Percentiles rank a stretch among this genome's conserved stretches.
phyloP scores from a whole-genome alignment of 2,888 invertebrate genomes.

The Pammene aurita region DNA sequence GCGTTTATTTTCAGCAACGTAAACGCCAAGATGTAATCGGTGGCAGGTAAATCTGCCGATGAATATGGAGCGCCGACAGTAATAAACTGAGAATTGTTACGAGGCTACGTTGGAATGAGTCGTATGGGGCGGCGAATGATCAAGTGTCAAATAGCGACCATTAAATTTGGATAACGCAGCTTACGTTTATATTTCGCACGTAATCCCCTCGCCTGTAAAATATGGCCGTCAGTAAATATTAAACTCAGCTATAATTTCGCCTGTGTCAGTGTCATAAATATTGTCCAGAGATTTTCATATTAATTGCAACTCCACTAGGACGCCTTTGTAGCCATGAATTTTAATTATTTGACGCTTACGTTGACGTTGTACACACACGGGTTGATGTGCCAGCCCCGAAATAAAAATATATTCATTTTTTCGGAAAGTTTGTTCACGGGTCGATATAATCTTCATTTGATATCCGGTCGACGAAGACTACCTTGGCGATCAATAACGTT shows the following conservation, averaged over 20 bases:
- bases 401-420: slow-evolving; percentile 18
- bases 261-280: slow-evolving; percentile 73
- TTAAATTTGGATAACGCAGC: slow-evolving; percentile 70
- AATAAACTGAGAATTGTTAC: slow-evolving; percentile 62
- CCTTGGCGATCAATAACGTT: slow-evolving; percentile 30
- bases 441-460: not conserved
- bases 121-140: slow-evolving; percentile 65
- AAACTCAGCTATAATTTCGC: slow-evolving; percentile 72
- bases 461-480: not conserved
- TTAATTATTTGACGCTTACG: slow-evolving; percentile 62
- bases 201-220: slow-evolving; percentile 75
- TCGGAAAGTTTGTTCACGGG: slow-evolving; percentile 1
- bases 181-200: slow-evolving; percentile 70
- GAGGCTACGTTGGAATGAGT: slow-evolving; percentile 55
- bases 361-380: slow-evolving; percentile 39
- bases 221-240: slow-evolving; percentile 78
- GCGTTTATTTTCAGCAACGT: slow-evolving; percentile 26
- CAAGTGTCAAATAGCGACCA: slow-evolving; percentile 69
- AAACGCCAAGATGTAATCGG: slow-evolving; percentile 9
- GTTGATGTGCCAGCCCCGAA: slow-evolving; percentile 38
- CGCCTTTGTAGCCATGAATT: slow-evolving; percentile 65
- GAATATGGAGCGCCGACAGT: slow-evolving; percentile 53
- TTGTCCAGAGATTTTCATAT: slow-evolving; percentile 73
- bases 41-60: slow-evolving; percentile 47
- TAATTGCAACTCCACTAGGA: slow-evolving; percentile 69